phyloP scores from a whole-genome alignment of 2,113 vertebrate genomes.

The Emydocephalus ijimae region DNA sequence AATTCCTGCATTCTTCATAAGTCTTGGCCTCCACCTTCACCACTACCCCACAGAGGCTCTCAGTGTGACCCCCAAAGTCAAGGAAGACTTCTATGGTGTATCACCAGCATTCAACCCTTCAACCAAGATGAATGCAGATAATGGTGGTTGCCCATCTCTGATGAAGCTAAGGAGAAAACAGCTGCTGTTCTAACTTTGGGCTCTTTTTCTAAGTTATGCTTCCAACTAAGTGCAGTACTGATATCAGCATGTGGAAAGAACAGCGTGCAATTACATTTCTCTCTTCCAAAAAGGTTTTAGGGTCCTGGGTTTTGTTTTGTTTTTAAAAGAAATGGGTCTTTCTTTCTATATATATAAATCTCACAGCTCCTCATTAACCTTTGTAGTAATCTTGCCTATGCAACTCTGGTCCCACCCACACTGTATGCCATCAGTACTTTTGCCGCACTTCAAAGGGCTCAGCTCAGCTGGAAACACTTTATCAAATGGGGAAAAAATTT shows the following conservation, averaged over 20 bases:
- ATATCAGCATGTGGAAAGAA: background rate
- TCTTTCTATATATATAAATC: conserved; percentile 36
- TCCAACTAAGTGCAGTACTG: background rate
- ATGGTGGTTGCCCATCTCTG: background rate
- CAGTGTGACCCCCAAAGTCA: background rate
- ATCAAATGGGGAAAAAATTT: conserved; percentile 17
- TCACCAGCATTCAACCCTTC: background rate
- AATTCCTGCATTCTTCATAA: no score
- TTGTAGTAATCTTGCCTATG: conserved; percentile 26
- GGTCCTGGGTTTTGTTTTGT: background rate
- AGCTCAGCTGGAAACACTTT: conserved; percentile 44
- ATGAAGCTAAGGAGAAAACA: background rate
- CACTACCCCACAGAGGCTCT: background rate
- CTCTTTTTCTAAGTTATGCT: background rate
- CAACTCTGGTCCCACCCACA: conserved; percentile 3
- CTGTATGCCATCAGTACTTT: conserved; percentile 5
- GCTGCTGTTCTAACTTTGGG: background rate
- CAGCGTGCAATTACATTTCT: background rate
- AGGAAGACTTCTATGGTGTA: background rate
- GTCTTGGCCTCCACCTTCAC: background rate
- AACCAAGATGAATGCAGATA: background rate
- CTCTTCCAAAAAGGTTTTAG: background rate
- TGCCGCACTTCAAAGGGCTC: conserved; percentile 38
- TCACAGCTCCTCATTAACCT: background rate
- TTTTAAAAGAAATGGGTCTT: conserved; percentile 3